Evolutionary conservation across 2,113 vertebrate species (phyloP), one percentile per base, ranked within the genome.

Genomic region (Rostratula benghalensis): DNA sequence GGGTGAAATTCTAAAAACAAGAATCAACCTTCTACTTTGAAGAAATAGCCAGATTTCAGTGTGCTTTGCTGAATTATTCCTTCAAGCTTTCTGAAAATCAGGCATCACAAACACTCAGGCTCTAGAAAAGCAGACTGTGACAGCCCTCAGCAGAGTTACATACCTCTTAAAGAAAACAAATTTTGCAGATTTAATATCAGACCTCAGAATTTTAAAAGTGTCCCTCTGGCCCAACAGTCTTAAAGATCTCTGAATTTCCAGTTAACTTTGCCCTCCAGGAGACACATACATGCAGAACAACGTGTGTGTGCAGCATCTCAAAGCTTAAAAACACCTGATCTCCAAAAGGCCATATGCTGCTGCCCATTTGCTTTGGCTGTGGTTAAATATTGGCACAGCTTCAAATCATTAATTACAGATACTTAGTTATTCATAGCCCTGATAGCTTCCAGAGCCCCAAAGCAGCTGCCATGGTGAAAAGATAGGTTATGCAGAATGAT

Each of bases 331-430:
- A 53, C 48, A 56, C 25, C 33, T 33, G 27, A 3, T 46, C 31
- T 90, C 45, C 19, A 45, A 57, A 57, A 6, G 30, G 37, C 35
- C 64, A 43, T 41, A 11, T 57, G 60, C 46, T 89, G 41, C 37
- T 81, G 54, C 51, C 68, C 56, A n/a, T 70, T 90, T 73, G 31
- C 35, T 95, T 70, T 65, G 68, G 45, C 59, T 33, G 67, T 89
- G 30, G n/a, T 75, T 91, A 79, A 93, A 75, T 82, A 68, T 4
- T 79, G 89, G 74, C 89, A 91, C 33, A 53, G 22, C 14, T 85
- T 91, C 61, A 84, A 79, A 76, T 57, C 13, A 53, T 75, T 89
- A 87, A 82, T 87, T 87, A 78, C 23, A 85, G 65, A 79, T 71
- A 64, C 7, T 39, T n/a, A 71, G 11, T 10, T 86, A 78, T 56